phyloP scores from a whole-genome alignment of 1,140 invertebrate species.

The Oreohelix idahoensis region DNA sequence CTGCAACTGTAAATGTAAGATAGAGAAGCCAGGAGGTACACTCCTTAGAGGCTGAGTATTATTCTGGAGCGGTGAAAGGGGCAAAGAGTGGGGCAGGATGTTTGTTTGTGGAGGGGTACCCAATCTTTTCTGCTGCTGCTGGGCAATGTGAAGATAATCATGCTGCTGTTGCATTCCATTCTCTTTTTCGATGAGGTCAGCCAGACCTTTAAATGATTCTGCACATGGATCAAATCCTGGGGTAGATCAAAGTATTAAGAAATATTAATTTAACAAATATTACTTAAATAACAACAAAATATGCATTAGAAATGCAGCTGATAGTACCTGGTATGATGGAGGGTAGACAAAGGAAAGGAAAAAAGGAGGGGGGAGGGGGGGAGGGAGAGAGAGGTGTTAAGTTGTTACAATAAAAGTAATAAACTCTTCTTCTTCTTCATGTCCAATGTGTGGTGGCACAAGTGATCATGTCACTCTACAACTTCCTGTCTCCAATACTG shows the following conservation, averaged over 20 bases:
- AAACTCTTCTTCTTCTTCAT: no score
- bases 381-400: no score
- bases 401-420: no score
- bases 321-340: no score
- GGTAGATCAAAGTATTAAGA: constrained; percentile 31
- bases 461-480: no score
- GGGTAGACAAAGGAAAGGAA: no score
- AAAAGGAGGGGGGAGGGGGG: no score
- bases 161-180: constrained; percentile 45
- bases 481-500: no score
- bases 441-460: no score
- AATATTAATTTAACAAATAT: no score
- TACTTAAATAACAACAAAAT: no score
- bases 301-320: no score
- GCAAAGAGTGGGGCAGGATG: constrained; percentile 12
- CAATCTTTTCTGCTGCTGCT: constrained; percentile 8
- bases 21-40: constrained; percentile 62
- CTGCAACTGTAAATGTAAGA: constrained; percentile 57
- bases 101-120: constrained; percentile 8
- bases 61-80: constrained; percentile 28
- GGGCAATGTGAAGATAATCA: constrained; percentile 1
- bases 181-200: constrained; percentile 91
- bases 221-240: constrained; percentile 94
- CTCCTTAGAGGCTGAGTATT: constrained; percentile 34
- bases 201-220: constrained; percentile 95